Base-by-base conservation (phyloP, 92 coral and sea anemone genomes). In the Umimayanthus kanabou region DNA sequence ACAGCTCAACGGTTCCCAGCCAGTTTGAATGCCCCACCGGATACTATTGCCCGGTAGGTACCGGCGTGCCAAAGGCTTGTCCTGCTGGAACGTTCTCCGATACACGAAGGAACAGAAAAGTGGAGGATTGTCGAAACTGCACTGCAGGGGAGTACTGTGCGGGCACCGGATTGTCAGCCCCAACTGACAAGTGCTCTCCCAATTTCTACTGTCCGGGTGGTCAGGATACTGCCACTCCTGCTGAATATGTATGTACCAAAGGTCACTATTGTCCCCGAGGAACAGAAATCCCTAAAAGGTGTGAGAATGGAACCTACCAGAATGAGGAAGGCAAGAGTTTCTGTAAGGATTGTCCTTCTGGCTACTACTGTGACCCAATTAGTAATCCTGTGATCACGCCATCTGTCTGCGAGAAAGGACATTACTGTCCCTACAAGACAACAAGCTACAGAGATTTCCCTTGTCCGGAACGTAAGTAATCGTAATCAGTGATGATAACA, bases 121-220 rank as follows among this genome's bases (percentile, higher is more conserved):
- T 29, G 57, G 88, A 76, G 14, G 87, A 96, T 80, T 96, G 98
- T 76, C 82, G 75, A 22, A 92, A 95, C 39, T 97, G 99, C 73
- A 93, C 91, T 9, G 90, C 97, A 23, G 98, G 98, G 15, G 80
- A 74, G 71, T 97, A 78, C 74, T 97, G 99, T 70, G 98, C 96
- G 7, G 99, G 99, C 33, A 92, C 95, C 33, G 94, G 97, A 67
- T 93, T 93, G 70, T 69, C 84, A 49, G 88, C 87, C 13, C 97
- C 98, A 2, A 95, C 98, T 7, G 89, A 64, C 47, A 71, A 91
- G 18, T 97, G 99, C 67, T 94, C 73, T 82, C 92, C 96, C 28
- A 77, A 73, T n/a, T 95, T 81, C 88, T 97, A 94, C 77, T 97
- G 99, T 29, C 98, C 99, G 6, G 96, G 97, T 49, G 98, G 99